Percentiles rank a stretch among this genome's conserved stretches.
These are phyloP conservation scores for Apis laboriosa DNA, from an alignment of 1,140 invertebrate genomes.

Conservation along the genomic window DNA sequence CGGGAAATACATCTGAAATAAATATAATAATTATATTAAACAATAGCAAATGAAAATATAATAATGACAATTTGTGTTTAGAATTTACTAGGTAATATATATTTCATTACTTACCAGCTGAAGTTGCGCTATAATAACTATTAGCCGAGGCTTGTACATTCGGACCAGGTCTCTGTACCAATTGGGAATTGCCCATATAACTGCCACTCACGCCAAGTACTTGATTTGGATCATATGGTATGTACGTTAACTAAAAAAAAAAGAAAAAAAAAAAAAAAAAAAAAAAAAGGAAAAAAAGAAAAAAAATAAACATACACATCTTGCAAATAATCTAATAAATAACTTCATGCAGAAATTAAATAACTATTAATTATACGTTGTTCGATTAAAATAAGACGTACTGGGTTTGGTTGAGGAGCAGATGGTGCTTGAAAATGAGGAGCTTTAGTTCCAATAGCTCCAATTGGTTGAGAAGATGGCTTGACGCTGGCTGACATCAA, in stretches of 20 bases:
- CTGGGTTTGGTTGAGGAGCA: conserved; percentile 81
- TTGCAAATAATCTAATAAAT: conserved; percentile 8
- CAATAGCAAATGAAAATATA: neutral
- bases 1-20: conserved; percentile 77
- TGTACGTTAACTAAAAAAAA: conserved; percentile 75
- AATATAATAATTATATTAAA: neutral
- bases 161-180: conserved; percentile 83
- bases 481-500: conserved; percentile 95
- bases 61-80: neutral
- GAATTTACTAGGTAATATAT: neutral
- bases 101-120: conserved; percentile 74
- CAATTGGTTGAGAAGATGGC: conserved; percentile 90
- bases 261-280: neutral
- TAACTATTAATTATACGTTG: neutral
- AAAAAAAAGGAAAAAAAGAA: neutral
- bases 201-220: conserved; percentile 80
- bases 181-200: conserved; percentile 84
- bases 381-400: conserved; percentile 53
- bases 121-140: conserved; percentile 82
- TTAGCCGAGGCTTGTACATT: conserved; percentile 82
- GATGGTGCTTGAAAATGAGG: conserved; percentile 78
- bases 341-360: neutral
- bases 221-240: conserved; percentile 81
- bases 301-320: neutral
- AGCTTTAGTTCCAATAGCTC: conserved; percentile 88